Percentiles rank a stretch among this genome's conserved stretches.
phyloP scores from a whole-genome alignment of 2,888 invertebrate genomes.

The Auanema sp. region DNA sequence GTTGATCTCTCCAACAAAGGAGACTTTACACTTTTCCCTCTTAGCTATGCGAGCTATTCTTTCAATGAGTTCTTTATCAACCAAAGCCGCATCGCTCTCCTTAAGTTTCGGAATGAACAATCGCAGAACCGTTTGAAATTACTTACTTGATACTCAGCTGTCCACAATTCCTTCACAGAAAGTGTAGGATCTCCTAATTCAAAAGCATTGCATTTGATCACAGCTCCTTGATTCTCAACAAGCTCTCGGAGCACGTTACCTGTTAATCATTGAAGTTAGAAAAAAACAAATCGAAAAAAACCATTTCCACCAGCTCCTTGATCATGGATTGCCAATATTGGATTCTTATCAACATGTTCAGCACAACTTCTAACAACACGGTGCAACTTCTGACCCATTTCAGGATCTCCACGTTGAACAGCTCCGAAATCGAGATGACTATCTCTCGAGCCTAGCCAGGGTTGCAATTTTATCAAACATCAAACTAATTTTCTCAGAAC shows the following conservation, averaged over 20 bases:
- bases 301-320: slow-evolving; percentile 93
- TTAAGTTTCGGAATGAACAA: too few species aligned
- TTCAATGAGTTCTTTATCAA: slow-evolving; percentile 71
- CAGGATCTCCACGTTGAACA: slow-evolving; percentile 92
- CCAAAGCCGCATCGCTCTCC: slow-evolving; percentile 75
- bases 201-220: slow-evolving; percentile 83
- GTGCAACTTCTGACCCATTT: slow-evolving; percentile 97
- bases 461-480: not conserved
- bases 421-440: slow-evolving; percentile 86
- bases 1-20: slow-evolving; percentile 83
- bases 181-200: slow-evolving; percentile 92
- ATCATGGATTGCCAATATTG: slow-evolving; percentile 92
- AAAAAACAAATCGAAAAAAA: slow-evolving; percentile 31
- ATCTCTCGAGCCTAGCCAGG: slow-evolving; percentile 75
- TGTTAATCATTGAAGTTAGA: slow-evolving; percentile 55
- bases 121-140: too few species aligned
- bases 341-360: slow-evolving; percentile 78
- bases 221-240: slow-evolving; percentile 87
- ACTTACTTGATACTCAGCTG: slow-evolving; percentile 81
- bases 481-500: slow-evolving; percentile 15
- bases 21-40: slow-evolving; percentile 88
- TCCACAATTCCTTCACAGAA: slow-evolving; percentile 91
- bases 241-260: slow-evolving; percentile 94
- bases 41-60: slow-evolving; percentile 76
- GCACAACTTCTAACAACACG: slow-evolving; percentile 87